These are phyloP conservation scores for Platichthys stellatus DNA, from an alignment of 2,113 vertebrate species.

Conservation along the genomic window DNA sequence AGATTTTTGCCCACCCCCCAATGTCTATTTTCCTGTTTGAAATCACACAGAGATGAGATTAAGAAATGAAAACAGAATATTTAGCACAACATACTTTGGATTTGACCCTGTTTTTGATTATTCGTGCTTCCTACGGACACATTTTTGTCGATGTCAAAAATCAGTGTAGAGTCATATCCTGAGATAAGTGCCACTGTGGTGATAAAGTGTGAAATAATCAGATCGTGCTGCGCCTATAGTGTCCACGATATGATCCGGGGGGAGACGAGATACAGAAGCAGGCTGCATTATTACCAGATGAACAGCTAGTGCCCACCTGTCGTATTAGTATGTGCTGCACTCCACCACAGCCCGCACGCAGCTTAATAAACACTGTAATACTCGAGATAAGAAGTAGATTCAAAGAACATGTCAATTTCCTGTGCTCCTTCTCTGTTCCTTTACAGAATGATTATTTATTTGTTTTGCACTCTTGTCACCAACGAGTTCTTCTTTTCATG, in stretches of 20 bases:
- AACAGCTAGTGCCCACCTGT: slow-evolving; percentile 31
- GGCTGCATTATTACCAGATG: slow-evolving; percentile 24
- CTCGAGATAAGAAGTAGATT: slow-evolving; percentile 11
- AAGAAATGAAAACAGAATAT: too few species aligned
- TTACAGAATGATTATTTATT: slow-evolving; percentile 17
- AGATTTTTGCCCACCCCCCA: background rate
- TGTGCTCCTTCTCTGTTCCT: slow-evolving; percentile 1
- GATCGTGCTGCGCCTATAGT: background rate
- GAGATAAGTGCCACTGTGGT: slow-evolving; percentile 2
- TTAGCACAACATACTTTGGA: too few species aligned
- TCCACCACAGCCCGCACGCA: slow-evolving; percentile 10
- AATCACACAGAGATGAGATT: background rate
- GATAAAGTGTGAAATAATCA: slow-evolving; percentile 39
- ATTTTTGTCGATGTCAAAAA: slow-evolving; percentile 7
- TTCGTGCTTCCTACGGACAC: background rate
- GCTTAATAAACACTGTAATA: slow-evolving; percentile 42
- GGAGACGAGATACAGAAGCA: slow-evolving; percentile 10
- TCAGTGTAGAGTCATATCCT: slow-evolving; percentile 27
- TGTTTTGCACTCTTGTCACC: background rate
- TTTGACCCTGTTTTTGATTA: too few species aligned
- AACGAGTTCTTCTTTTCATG: slow-evolving; percentile 2
- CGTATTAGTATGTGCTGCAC: slow-evolving; percentile 32
- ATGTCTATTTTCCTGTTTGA: background rate
- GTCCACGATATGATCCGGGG: slow-evolving; percentile 4
- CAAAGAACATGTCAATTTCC: slow-evolving; percentile 10